A percentile compares a stretch with the other conserved stretches of the same genome.
These are phyloP conservation scores for Platysternon megacephalum DNA, from an alignment of 2,113 vertebrate species.

Conservation along the genomic window DNA sequence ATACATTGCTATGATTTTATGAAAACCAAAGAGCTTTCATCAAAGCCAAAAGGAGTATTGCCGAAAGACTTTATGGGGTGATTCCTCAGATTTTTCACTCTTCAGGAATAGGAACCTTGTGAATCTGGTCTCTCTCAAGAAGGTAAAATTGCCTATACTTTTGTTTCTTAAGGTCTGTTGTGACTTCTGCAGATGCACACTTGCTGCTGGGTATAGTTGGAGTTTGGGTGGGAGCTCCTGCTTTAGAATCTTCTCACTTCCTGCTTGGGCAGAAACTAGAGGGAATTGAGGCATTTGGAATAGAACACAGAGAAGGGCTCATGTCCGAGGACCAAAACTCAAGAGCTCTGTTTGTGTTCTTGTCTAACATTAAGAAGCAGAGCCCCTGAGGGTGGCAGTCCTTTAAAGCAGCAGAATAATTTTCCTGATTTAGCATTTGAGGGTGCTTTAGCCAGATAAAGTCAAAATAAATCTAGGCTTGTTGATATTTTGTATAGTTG, in stretches of 20 bases:
- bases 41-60: neutral
- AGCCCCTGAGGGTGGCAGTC: neutral
- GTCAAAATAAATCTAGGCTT: neutral
- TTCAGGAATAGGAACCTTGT: neutral
- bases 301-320: neutral
- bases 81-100: too few relatives aligned
- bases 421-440: neutral
- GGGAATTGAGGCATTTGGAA: neutral
- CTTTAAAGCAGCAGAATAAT: neutral
- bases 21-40: neutral
- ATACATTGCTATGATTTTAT: too few relatives aligned
- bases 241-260: neutral
- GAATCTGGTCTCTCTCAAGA: neutral
- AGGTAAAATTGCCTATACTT: neutral
- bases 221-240: neutral
- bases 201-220: neutral
- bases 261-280: neutral
- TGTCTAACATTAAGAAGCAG: neutral
- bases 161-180: neutral
- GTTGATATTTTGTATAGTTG: neutral
- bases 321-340: neutral
- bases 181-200: neutral
- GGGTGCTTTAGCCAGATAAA: neutral
- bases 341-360: neutral
- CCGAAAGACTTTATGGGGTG: too few relatives aligned